A percentile compares a stretch with the other conserved stretches of the same genome.
phyloP scores from a whole-genome alignment of 2,888 invertebrate genomes.

The Rhingia rostrata region DNA sequence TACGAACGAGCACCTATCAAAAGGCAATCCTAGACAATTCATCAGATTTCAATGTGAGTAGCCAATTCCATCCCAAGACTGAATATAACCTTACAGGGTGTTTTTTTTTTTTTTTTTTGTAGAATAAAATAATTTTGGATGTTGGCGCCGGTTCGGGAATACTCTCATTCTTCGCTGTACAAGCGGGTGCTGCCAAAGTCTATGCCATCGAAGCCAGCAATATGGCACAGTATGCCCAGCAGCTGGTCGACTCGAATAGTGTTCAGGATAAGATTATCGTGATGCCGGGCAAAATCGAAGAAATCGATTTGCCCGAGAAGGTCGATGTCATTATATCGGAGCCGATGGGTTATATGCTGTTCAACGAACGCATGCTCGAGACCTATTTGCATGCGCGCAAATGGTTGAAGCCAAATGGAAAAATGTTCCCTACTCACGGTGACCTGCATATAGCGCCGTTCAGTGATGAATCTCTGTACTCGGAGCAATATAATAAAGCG shows the following conservation, averaged over 20 bases:
- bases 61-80: not conserved
- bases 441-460: slow-evolving; percentile 99
- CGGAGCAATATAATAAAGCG: slow-evolving; percentile 99
- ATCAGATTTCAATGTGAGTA: slow-evolving; percentile 90
- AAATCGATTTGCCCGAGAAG: slow-evolving; percentile 96
- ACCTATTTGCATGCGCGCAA: slow-evolving; percentile 99
- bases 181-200: slow-evolving; percentile 97
- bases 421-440: slow-evolving; percentile 98
- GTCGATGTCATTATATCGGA: slow-evolving; percentile 99
- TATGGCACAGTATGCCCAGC: slow-evolving; percentile 98
- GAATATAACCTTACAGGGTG: not conserved
- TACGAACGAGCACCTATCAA: slow-evolving; percentile 98
- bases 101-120: slow-evolving; percentile 73
- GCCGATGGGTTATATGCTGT: slow-evolving; percentile 99
- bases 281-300: slow-evolving; percentile 98
- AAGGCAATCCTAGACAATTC: slow-evolving; percentile 97
- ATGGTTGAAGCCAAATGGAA: slow-evolving; percentile 95
- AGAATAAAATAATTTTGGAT: slow-evolving; percentile 96
- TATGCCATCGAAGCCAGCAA: slow-evolving; percentile 99
- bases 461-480: slow-evolving; percentile 97
- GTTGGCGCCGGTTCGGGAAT: slow-evolving; percentile 99
- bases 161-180: slow-evolving; percentile 98
- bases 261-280: slow-evolving; percentile 94
- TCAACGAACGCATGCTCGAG: slow-evolving; percentile 99
- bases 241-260: slow-evolving; percentile 94